Base-by-base conservation (phyloP, 2,113 vertebrate species). In the Xiphias gladius region DNA sequence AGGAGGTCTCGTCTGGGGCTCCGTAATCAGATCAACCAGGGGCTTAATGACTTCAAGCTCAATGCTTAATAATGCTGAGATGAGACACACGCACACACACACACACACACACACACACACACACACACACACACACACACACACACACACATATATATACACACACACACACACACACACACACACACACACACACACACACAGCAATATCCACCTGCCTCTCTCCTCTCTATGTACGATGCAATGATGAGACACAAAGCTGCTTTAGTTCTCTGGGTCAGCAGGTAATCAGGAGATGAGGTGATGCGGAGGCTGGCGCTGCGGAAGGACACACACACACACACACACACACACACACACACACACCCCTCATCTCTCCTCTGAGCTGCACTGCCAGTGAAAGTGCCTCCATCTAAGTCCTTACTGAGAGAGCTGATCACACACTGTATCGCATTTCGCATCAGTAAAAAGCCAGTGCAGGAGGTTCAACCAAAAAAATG, bases 181-280 rank as follows among this genome's bases (percentile, higher is more conserved):
- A 52, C 50, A 52, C 50, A 52, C 19, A 52, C 20, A 52, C 20
- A 11, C 35, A 71, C n/a, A 57, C 54, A 82, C 35, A 83, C 35
- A 66, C 0, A 59, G 11, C 30, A 74, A 72, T 52, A 78, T 76
- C 76, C 87, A 90, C 79, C 90, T 87, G 86, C 22, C 58, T 65
- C 28, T 57, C 71, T 68, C 30, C 26, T 19, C 50, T 28, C 72
- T n/a, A 58, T 48, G 48, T 50, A 41, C 7, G 26, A 10, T 22
- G 72, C 1, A 6, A 80, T 69, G 69, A 87, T 72, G 86, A 85
- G 41, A 59, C 69, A 54, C 73, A 92, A 91, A 91, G 93, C 92
- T 81, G 93, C 84, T 92, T 91, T 91, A 41, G 28, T 24, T 76
- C 82, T 87, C 57, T 82, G 84, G 92, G 86, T 91, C 88, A 94